phyloP scores from a whole-genome alignment of 2,113 vertebrate species.

The Ahaetulla prasina region DNA sequence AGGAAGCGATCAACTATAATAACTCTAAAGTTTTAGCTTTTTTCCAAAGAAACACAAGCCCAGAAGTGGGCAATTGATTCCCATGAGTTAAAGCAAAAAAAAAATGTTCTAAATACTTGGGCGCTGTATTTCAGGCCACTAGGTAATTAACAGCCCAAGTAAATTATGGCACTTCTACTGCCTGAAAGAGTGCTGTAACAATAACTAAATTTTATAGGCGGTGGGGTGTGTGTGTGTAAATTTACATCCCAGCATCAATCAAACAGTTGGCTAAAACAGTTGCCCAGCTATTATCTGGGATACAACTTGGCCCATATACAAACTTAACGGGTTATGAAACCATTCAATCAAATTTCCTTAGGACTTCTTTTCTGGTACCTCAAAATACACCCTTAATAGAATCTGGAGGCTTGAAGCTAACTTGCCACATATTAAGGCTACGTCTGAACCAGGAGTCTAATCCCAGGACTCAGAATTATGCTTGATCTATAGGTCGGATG shows the following conservation, averaged over 20 bases:
- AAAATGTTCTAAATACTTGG: neutral
- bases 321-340: neutral
- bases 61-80: neutral
- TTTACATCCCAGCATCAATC: neutral
- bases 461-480: neutral
- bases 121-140: neutral
- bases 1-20: neutral
- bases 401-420: neutral
- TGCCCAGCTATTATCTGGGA: neutral
- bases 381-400: neutral
- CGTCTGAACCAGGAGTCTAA: neutral
- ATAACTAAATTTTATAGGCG: neutral
- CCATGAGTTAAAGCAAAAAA: neutral
- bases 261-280: neutral
- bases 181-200: neutral
- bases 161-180: neutral
- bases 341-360: neutral
- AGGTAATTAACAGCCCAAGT: neutral
- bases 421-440: neutral
- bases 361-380: neutral
- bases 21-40: neutral
- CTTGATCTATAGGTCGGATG: neutral
- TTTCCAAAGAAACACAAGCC: neutral
- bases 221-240: no score
- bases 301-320: neutral